Percentiles rank a stretch among this genome's conserved stretches.
phyloP scores from a whole-genome alignment of 1,140 invertebrate genomes.

The Lerema accius region DNA sequence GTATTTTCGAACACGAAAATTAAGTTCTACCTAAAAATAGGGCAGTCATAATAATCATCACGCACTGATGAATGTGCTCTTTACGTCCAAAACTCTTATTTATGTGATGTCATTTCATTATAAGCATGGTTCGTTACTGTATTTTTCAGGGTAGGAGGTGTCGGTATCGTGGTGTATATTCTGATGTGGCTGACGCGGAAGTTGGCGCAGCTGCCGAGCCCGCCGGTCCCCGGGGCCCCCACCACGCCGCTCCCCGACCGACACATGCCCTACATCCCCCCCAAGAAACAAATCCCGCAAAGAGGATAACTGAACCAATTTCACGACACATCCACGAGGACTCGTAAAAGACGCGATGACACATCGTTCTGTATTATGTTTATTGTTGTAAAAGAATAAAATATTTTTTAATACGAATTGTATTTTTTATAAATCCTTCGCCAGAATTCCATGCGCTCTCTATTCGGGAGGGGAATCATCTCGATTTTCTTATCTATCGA shows the following conservation, averaged over 20 bases:
- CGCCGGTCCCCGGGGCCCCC: conserved; percentile 38
- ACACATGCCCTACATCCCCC: conserved; percentile 39
- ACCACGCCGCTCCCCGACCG: conserved; percentile 39
- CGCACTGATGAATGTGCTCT: no score
- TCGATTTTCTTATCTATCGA: conserved; percentile 38
- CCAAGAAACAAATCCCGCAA: no score
- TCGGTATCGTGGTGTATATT: conserved; percentile 52
- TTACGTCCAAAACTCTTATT: no score
- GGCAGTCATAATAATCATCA: no score
- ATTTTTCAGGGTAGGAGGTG: conserved; percentile 43
- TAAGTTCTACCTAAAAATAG: no score
- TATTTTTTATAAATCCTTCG: conserved; percentile 38
- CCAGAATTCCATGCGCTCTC: conserved; percentile 46
- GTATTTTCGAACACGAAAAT: no score
- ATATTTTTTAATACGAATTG: conserved; percentile 20
- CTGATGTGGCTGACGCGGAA: conserved; percentile 59
- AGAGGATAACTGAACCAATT: not conserved
- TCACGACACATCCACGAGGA: no score
- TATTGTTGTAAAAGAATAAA: not conserved
- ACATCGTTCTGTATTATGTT: not conserved
- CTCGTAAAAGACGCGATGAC: not conserved
- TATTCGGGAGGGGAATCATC: conserved; percentile 41
- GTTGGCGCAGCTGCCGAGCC: conserved; percentile 52
- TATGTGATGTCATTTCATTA: no score
- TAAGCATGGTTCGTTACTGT: no score